A percentile compares a stretch with the other conserved stretches of the same genome.
These are phyloP conservation scores for Cephus nigrinus DNA, from an alignment of 2,888 invertebrate genomes.

Conservation along the genomic window DNA sequence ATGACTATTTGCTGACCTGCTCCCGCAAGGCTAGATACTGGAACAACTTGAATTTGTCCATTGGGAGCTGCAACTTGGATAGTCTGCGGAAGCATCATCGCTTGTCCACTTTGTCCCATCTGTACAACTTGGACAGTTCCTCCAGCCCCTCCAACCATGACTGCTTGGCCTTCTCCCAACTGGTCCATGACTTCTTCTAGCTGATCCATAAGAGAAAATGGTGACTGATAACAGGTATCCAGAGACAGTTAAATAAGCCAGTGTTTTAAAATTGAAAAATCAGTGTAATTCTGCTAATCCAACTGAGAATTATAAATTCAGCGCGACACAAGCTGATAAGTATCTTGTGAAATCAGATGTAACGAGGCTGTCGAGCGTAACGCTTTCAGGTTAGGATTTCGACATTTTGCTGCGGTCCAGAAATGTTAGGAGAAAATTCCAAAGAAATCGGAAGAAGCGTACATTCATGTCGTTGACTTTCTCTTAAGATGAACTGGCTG, in stretches of 20 bases:
- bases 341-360: background rate
- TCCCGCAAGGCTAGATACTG: slow-evolving; percentile 72
- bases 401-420: background rate
- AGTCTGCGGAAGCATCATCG: slow-evolving; percentile 70
- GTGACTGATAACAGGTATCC: background rate
- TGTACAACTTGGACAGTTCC: slow-evolving; percentile 62
- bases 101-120: slow-evolving; percentile 72
- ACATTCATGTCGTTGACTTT: background rate
- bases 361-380: background rate
- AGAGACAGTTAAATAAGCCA: background rate
- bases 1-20: slow-evolving; percentile 72
- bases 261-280: background rate
- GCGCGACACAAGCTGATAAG: background rate
- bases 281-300: background rate
- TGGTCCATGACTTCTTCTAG: slow-evolving; percentile 54
- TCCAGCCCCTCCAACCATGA: slow-evolving; percentile 60
- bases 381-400: background rate
- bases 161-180: slow-evolving; percentile 60
- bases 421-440: background rate
- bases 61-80: slow-evolving; percentile 74
- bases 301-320: background rate
- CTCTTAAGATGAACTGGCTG: background rate
- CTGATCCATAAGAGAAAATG: background rate
- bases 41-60: slow-evolving; percentile 80
- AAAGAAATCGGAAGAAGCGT: background rate